phyloP scores from a whole-genome alignment of 2,888 invertebrate genomes.

The Gastrophysa polygoni region DNA sequence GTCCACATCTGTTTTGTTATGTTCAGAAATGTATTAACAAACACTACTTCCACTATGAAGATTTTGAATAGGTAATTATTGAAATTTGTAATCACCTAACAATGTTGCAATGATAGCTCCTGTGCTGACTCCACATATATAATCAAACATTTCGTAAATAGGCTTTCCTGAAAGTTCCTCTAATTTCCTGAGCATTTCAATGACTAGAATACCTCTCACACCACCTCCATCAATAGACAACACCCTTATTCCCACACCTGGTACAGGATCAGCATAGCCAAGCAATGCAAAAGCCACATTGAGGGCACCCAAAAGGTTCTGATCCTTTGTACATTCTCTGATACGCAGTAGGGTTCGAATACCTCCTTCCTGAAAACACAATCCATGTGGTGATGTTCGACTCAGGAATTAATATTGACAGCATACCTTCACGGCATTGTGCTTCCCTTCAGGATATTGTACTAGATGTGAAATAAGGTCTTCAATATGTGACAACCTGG shows the following conservation, averaged over 20 bases:
- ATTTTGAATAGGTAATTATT: too few species aligned
- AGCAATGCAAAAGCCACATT: slow-evolving; percentile 69
- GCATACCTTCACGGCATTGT: slow-evolving; percentile 72
- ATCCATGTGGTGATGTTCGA: neutral
- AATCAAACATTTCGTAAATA: slow-evolving; percentile 84
- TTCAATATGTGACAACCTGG: slow-evolving; percentile 68
- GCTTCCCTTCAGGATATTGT: slow-evolving; percentile 74
- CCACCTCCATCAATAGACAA: slow-evolving; percentile 92
- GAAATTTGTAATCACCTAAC: slow-evolving; percentile 60
- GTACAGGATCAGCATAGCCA: slow-evolving; percentile 73
- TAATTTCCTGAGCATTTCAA: slow-evolving; percentile 79
- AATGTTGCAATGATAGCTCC: slow-evolving; percentile 74
- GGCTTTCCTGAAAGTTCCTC: slow-evolving; percentile 72
- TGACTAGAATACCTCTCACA: slow-evolving; percentile 82
- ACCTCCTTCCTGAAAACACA: slow-evolving; percentile 67
- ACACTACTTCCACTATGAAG: too few species aligned
- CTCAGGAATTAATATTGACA: neutral
- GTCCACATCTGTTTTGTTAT: too few species aligned
- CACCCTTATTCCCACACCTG: slow-evolving; percentile 76
- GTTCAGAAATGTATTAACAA: too few species aligned
- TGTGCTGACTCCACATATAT: slow-evolving; percentile 83
- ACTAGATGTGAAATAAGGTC: slow-evolving; percentile 75
- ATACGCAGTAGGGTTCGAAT: slow-evolving; percentile 68
- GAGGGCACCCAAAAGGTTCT: slow-evolving; percentile 49
- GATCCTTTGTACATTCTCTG: slow-evolving; percentile 57